A percentile compares a stretch with the other conserved stretches of the same genome.
Evolutionary conservation across 1,140 invertebrate genomes (phyloP).

Genomic region (Chrysomallon squamiferum): DNA sequence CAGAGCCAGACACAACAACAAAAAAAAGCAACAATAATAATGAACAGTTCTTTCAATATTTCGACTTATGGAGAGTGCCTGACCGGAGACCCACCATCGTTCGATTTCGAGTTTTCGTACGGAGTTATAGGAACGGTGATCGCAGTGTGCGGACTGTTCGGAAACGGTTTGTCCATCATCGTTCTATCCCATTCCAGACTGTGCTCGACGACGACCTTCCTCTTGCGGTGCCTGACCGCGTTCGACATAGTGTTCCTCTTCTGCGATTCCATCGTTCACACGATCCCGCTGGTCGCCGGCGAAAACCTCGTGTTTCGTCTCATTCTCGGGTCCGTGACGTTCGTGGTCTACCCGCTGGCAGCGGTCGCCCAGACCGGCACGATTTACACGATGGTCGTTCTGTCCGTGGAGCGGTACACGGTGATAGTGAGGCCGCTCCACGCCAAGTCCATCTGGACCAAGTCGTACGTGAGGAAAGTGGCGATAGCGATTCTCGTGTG

Average conservation of each 20-base stretch:
- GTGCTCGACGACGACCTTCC: constrained; percentile 35
- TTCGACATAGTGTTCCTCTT: constrained; percentile 38
- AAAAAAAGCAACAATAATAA: too few species aligned
- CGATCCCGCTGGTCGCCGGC: constrained; percentile 74
- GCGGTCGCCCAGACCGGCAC: constrained; percentile 79
- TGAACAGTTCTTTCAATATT: too few species aligned
- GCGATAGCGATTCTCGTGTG: constrained; percentile 21
- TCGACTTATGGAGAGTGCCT: too few species aligned
- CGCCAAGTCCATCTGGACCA: constrained; percentile 18
- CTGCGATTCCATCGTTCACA: background rate
- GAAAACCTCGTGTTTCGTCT: constrained; percentile 75
- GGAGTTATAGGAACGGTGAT: background rate
- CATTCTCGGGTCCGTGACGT: constrained; percentile 62
- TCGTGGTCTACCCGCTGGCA: constrained; percentile 68
- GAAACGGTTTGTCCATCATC: background rate
- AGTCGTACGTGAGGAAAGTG: constrained; percentile 14
- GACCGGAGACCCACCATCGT: too few species aligned
- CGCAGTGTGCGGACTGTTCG: background rate
- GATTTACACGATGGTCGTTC: constrained; percentile 73
- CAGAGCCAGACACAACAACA: too few species aligned
- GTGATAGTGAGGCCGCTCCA: constrained; percentile 19
- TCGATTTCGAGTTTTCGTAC: too few species aligned
- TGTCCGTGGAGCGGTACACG: constrained; percentile 15
- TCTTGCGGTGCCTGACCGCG: constrained; percentile 35
- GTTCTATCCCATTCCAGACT: constrained; percentile 36